Percentiles rank a stretch among this genome's conserved stretches.
phyloP scores from a whole-genome alignment of 2,113 vertebrate species.

The Cynoglossus semilaevis region DNA sequence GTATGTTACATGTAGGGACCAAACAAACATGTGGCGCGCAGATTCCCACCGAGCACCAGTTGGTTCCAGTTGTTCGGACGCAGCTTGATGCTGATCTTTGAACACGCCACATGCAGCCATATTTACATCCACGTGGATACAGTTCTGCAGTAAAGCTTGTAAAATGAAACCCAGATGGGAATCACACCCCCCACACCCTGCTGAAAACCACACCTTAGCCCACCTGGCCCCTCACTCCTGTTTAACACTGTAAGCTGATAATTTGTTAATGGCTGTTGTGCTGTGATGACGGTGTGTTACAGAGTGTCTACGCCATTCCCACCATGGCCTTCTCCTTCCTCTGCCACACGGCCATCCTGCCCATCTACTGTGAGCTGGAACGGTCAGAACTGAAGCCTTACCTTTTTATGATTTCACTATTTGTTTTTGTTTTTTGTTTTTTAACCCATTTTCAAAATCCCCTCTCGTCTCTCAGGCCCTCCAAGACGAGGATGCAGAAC shows the following conservation, averaged over 20 bases:
- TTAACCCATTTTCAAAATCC: too few species aligned
- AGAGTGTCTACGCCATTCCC: constrained; percentile 92
- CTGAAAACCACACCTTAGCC: constrained; percentile 21
- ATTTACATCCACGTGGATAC: background rate
- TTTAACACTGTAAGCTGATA: constrained; percentile 31
- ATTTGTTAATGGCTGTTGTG: constrained; percentile 35
- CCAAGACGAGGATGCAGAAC: constrained; percentile 90
- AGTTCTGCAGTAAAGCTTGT: constrained; percentile 4
- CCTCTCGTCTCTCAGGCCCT: constrained; percentile 77
- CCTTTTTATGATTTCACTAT: background rate
- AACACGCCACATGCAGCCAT: background rate
- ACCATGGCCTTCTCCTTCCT: constrained; percentile 99
- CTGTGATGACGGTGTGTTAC: constrained; percentile 57
- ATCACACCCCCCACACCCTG: background rate
- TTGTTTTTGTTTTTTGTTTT: background rate
- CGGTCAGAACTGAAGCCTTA: constrained; percentile 55
- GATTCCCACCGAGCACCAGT: constrained; percentile 14
- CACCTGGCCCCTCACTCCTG: constrained; percentile 6
- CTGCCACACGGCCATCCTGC: constrained; percentile 94
- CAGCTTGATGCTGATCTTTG: background rate
- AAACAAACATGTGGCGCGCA: constrained; percentile 16
- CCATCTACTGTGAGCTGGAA: constrained; percentile 92
- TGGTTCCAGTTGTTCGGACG: constrained; percentile 17
- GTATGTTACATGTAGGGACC: constrained; percentile 21
- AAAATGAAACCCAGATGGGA: constrained; percentile 13